These are phyloP conservation scores for Hypselothyrea guttata DNA, from an alignment of 2,888 invertebrate genomes.

Conservation along the genomic window DNA sequence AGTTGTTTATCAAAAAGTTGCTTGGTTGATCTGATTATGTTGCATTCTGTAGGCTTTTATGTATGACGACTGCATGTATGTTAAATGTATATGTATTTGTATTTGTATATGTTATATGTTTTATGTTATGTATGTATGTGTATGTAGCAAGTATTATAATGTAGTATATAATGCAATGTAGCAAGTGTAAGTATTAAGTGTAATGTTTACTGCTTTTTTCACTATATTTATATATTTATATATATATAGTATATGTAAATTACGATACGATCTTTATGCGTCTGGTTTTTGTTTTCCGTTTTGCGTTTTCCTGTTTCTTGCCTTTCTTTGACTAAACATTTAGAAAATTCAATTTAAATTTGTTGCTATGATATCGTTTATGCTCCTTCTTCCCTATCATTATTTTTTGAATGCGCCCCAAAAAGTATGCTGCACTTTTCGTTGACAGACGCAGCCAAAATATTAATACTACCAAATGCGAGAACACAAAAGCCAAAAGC, in stretches of 20 bases:
- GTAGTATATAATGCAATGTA: slow-evolving; percentile 25
- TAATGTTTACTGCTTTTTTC: slow-evolving; percentile 32
- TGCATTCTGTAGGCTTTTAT: slow-evolving; percentile 66
- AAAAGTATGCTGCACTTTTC: slow-evolving; percentile 48
- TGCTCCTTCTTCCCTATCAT: not conserved
- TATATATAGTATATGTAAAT: slow-evolving; percentile 42
- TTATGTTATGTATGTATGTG: slow-evolving; percentile 34
- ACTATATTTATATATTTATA: slow-evolving; percentile 31
- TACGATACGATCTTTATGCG: slow-evolving; percentile 40
- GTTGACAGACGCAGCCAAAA: slow-evolving; percentile 58
- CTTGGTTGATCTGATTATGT: slow-evolving; percentile 57
- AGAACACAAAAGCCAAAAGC: slow-evolving; percentile 45
- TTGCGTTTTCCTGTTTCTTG: no score
- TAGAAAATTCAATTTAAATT: slow-evolving; percentile 70
- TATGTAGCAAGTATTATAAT: slow-evolving; percentile 34
- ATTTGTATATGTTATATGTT: slow-evolving; percentile 38
- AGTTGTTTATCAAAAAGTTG: slow-evolving; percentile 58
- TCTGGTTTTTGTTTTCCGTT: slow-evolving; percentile 11
- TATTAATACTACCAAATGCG: slow-evolving; percentile 47
- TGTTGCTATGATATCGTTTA: slow-evolving; percentile 52
- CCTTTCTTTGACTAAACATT: slow-evolving; percentile 62
- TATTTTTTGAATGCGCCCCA: slow-evolving; percentile 28
- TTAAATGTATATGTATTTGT: slow-evolving; percentile 31
- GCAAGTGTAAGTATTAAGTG: slow-evolving; percentile 44
- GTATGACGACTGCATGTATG: slow-evolving; percentile 49